These are phyloP conservation scores for Anolis carolinensis DNA, from an alignment of 2,113 vertebrate species.

Conservation along the genomic window DNA sequence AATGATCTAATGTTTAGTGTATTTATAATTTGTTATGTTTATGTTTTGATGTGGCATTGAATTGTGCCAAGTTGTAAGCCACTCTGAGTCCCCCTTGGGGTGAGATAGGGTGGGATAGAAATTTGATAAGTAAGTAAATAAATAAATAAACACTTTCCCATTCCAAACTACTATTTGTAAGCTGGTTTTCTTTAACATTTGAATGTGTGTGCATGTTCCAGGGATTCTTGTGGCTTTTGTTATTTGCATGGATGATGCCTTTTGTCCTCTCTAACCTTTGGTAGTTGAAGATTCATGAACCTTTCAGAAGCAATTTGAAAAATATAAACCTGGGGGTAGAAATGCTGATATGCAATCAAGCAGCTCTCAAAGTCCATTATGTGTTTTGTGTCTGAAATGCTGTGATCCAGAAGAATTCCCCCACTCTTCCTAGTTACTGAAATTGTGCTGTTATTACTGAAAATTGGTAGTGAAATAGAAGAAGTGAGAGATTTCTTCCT, in stretches of 20 bases:
- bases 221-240: no score
- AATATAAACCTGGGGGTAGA: neutral
- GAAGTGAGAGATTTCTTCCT: neutral
- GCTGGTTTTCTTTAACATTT: no score
- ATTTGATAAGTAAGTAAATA: no score
- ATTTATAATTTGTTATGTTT: no score
- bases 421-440: neutral
- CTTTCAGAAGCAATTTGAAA: constrained; percentile 4
- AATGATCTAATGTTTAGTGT: no score
- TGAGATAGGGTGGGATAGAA: no score
- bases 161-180: no score
- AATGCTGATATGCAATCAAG: neutral
- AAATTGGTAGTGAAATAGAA: neutral
- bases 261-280: neutral
- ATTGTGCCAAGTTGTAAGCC: no score
- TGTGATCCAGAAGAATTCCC: neutral
- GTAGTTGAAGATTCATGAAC: neutral
- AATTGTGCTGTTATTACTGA: neutral
- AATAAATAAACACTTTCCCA: no score
- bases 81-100: no score
- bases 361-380: neutral
- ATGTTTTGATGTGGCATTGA: no score
- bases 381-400: neutral
- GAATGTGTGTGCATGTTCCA: no score
- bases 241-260: neutral